These are phyloP conservation scores for Acheta domesticus DNA, from an alignment of 2,888 invertebrate genomes.

Conservation along the genomic window DNA sequence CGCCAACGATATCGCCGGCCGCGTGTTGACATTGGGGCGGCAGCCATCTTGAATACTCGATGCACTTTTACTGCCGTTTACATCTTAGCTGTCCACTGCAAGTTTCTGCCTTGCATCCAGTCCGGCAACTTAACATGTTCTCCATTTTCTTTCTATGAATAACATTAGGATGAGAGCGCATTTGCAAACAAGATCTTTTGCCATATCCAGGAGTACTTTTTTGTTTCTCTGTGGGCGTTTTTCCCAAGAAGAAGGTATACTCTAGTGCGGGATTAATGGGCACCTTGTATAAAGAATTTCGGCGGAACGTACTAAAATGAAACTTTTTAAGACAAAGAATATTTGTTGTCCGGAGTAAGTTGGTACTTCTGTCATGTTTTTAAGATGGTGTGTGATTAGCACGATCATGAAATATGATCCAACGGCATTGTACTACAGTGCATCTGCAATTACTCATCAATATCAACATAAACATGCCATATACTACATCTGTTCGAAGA, in stretches of 20 bases:
- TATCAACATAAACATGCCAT: too few relatives aligned
- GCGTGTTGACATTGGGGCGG: slow-evolving; percentile 35
- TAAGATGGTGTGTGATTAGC: too few relatives aligned
- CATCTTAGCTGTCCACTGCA: slow-evolving; percentile 3
- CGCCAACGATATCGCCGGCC: not conserved
- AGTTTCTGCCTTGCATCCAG: slow-evolving; percentile 3
- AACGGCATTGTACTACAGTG: too few relatives aligned
- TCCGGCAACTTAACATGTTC: not conserved
- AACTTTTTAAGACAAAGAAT: too few relatives aligned
- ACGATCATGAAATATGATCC: too few relatives aligned
- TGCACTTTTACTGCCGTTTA: slow-evolving; percentile 23
- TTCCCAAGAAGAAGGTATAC: not conserved
- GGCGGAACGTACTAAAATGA: too few relatives aligned
- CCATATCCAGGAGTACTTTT: not conserved
- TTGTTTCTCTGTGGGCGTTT: not conserved
- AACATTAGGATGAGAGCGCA: slow-evolving; percentile 5
- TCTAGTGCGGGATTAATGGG: too few relatives aligned
- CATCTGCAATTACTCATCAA: too few relatives aligned
- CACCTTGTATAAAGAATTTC: too few relatives aligned
- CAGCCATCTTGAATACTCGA: slow-evolving; percentile 34
- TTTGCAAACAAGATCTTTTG: not conserved
- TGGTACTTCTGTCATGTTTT: too few relatives aligned
- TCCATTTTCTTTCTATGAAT: slow-evolving; percentile 20
- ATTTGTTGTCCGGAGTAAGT: too few relatives aligned
- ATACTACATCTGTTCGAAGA: too few relatives aligned